phyloP scores from a whole-genome alignment of 2,113 vertebrate species.

The Morphnarchus princeps region DNA sequence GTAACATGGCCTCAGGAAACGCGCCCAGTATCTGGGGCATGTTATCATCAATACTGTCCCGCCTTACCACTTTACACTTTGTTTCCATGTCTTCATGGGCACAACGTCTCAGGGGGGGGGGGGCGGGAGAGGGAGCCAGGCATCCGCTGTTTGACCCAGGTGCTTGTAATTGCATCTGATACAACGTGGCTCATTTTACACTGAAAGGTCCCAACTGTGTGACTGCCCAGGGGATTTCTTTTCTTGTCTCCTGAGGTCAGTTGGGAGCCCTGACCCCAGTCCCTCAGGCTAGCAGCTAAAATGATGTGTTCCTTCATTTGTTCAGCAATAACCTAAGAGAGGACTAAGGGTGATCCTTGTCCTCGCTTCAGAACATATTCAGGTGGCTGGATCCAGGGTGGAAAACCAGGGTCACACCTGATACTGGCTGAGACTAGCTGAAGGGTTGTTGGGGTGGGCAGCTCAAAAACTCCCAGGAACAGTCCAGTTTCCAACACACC shows the following conservation, averaged over 20 bases:
- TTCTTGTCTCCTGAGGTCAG: not conserved
- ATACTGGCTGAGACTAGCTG: not conserved
- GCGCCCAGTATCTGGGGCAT: accelerated
- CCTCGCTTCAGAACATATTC: not conserved
- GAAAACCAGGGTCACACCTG: not conserved
- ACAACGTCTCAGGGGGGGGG: not conserved
- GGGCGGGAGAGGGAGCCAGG: not conserved
- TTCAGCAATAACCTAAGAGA: not conserved
- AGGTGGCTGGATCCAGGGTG: not conserved
- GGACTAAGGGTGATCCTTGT: not conserved
- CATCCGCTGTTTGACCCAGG: not conserved
- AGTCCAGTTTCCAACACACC: not conserved
- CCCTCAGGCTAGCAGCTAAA: not conserved
- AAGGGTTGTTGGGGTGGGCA: not conserved
- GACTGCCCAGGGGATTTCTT: not conserved
- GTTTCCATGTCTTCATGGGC: not conserved
- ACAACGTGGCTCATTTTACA: not conserved
- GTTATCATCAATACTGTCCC: not conserved
- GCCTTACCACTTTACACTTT: not conserved
- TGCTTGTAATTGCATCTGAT: not conserved
- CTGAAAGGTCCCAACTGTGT: not conserved
- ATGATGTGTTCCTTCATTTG: not conserved
- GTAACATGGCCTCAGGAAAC: not conserved
- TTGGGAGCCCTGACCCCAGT: not conserved
- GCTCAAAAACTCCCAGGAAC: not conserved